phyloP scores from a whole-genome alignment of 2,888 invertebrate species.

The Nomada goodeniana region DNA sequence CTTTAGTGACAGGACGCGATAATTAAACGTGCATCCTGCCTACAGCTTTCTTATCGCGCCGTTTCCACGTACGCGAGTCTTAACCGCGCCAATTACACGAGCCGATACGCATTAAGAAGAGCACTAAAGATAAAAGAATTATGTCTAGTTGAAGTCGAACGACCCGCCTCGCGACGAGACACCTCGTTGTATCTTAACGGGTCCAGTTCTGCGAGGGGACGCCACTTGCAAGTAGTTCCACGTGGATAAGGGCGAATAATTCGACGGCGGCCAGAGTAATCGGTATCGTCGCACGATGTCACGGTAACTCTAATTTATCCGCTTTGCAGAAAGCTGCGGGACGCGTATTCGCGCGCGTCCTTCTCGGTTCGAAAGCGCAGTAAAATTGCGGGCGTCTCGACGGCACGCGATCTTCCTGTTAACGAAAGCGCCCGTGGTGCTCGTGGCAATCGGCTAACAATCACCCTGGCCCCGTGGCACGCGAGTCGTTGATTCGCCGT shows the following conservation, averaged over 20 bases:
- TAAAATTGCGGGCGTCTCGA: constrained; percentile 32
- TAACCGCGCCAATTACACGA: constrained; percentile 15
- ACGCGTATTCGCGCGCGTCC: constrained; percentile 20
- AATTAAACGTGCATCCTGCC: constrained; percentile 37
- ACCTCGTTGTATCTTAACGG: constrained; percentile 38
- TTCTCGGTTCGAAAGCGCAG: neutral
- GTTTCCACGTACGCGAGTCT: constrained; percentile 24
- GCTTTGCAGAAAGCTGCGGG: neutral
- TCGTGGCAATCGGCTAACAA: constrained; percentile 66
- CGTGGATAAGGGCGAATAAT: constrained; percentile 21
- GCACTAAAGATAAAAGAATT: constrained; percentile 40
- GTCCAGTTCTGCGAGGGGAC: constrained; percentile 23
- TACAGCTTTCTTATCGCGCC: constrained; percentile 26
- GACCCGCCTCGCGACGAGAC: constrained; percentile 1
- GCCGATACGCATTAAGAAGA: constrained; percentile 23
- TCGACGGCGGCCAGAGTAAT: constrained; percentile 15
- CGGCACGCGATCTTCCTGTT: constrained; percentile 76
- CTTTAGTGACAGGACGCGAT: constrained; percentile 26
- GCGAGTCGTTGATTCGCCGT: constrained; percentile 55
- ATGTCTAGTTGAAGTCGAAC: constrained; percentile 15
- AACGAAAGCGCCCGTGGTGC: constrained; percentile 69
- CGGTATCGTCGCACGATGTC: constrained; percentile 34
- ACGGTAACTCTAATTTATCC: constrained; percentile 42
- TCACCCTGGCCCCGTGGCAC: constrained; percentile 49
- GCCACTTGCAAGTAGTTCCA: constrained; percentile 19